Base-by-base conservation (phyloP, 2,113 vertebrate species). In the Actinemys pallida region DNA sequence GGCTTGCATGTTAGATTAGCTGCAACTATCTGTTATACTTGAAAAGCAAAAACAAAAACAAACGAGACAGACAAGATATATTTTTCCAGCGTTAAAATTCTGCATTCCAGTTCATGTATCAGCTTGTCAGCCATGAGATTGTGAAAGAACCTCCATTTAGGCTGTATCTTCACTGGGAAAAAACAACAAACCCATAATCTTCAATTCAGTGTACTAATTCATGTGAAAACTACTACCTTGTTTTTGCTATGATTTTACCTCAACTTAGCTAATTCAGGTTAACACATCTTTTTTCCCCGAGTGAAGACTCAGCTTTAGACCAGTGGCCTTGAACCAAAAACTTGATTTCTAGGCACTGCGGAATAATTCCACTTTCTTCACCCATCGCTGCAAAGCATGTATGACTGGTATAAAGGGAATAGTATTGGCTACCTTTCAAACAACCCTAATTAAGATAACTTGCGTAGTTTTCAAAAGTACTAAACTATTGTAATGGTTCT, bases 391-490 rank as follows among this genome's bases (percentile, higher is more conserved):
- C 54, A 65, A 85, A 78, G n/a, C 20, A n/a, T 47, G 14, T 27
- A 25, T 35, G 35, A 35, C 49, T 90, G n/a, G 25, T 50, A 45
- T 19, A 78, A 54, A 59, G 69, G 20, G 54, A 25, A 78, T n/a
- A 75, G n/a, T 22, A 24, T 59, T 35, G 75, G 49, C 31, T 25
- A 50, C 82, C 45, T 57, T 81, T 22, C 19, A 20, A 72, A 42
- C 16, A 75, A 56, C 42, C 45, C 54, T 52, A 83, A 62, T 80
- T 75, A 27, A 85, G 54, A 50, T 27, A 56, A 69, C 49, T 13
- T 79, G n/a, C 93, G 87, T 93, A 19, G 75, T 83, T 91, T 94
- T 94, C 92, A 29, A 83, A 90, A 94, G 95, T 25, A 1, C 80
- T 8, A 5, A 87, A 90, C 90, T 42, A 86, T 90, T 50, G 8